These are phyloP conservation scores for Iselma pallidipennis DNA, from an alignment of 2,888 invertebrate genomes.

Conservation along the genomic window DNA sequence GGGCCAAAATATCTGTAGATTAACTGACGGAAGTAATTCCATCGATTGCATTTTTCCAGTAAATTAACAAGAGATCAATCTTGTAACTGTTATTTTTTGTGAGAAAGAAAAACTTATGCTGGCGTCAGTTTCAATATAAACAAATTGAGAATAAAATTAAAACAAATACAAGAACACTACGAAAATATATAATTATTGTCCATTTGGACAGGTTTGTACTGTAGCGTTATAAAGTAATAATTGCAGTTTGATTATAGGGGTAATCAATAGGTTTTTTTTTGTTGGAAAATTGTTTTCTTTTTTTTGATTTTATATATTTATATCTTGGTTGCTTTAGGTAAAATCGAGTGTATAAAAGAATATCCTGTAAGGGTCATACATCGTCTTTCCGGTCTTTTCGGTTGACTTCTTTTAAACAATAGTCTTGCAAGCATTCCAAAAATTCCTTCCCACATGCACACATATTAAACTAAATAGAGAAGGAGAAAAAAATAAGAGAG, in stretches of 20 bases:
- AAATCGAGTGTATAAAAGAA: too few relatives aligned
- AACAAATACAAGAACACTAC: too few relatives aligned
- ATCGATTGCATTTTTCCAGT: neutral
- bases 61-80: neutral
- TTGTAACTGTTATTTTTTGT: too few relatives aligned
- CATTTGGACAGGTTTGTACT: too few relatives aligned
- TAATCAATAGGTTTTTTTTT: too few relatives aligned
- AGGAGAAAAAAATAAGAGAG: neutral
- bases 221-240: too few relatives aligned
- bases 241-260: neutral
- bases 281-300: too few relatives aligned
- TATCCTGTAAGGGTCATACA: constrained; percentile 2
- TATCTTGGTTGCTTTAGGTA: too few relatives aligned
- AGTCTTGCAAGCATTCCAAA: constrained; percentile 35
- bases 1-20: too few relatives aligned
- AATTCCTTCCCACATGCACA: constrained; percentile 40
- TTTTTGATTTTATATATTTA: too few relatives aligned
- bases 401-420: constrained; percentile 37
- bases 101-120: too few relatives aligned
- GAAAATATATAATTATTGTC: neutral
- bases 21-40: neutral
- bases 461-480: neutral
- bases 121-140: neutral
- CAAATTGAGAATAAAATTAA: too few relatives aligned
- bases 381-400: constrained; percentile 35